phyloP scores from a whole-genome alignment of 30 jellyfish, hydroid and myxozoan species.

The Cassiopea andromeda region DNA sequence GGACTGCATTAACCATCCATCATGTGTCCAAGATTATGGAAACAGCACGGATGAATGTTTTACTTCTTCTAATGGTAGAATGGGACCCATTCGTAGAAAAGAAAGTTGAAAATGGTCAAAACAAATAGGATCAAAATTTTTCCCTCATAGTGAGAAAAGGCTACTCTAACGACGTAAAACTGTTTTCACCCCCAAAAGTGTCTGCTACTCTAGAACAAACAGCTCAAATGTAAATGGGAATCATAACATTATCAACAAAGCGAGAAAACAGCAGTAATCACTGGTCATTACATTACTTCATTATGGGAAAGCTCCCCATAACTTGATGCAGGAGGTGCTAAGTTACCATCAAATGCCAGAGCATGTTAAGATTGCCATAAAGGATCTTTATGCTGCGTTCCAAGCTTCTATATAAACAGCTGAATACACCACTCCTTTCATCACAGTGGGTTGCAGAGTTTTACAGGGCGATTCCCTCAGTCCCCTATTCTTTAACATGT shows the following conservation, averaged over 20 bases:
- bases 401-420: background rate
- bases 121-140: slow-evolving; percentile 11
- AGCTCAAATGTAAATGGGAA: no score
- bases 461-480: background rate
- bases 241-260: background rate
- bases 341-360: background rate
- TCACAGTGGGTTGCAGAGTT: background rate
- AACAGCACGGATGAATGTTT: slow-evolving; percentile 22
- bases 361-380: background rate
- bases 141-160: slow-evolving; percentile 20
- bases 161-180: background rate
- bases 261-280: background rate
- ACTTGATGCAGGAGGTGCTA: background rate
- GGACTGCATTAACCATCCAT: slow-evolving; percentile 47
- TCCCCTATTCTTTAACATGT: background rate
- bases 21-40: no score
- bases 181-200: background rate
- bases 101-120: slow-evolving; percentile 36
- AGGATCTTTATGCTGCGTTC: background rate
- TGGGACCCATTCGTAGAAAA: slow-evolving; percentile 35
- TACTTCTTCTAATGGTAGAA: slow-evolving; percentile 28
- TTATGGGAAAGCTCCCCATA: no score
- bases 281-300: background rate
- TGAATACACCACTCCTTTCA: background rate
- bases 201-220: background rate